phyloP scores from a whole-genome alignment of 1,140 invertebrate genomes.

The Gonioctena quinquepunctata region DNA sequence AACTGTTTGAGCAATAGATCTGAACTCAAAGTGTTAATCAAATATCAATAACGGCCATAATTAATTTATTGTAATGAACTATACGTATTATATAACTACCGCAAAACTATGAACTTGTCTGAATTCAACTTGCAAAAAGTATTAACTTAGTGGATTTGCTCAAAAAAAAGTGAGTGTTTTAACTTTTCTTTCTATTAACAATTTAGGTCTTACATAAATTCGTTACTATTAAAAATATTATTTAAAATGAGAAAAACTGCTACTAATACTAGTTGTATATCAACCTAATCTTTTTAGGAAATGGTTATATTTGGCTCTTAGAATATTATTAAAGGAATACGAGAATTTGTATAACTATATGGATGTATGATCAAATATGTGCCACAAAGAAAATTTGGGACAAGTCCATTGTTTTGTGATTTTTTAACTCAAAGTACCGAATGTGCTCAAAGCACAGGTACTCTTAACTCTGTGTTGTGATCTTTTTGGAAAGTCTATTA shows the following conservation, averaged over 20 bases:
- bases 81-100: constrained; percentile 37
- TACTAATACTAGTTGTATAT: constrained; percentile 12
- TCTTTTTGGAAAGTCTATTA: constrained; percentile 58
- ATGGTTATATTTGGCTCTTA: constrained; percentile 5
- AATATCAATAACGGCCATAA: constrained; percentile 47
- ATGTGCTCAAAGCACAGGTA: constrained; percentile 35
- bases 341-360: constrained; percentile 12
- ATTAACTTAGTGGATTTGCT: constrained; percentile 33
- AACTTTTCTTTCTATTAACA: constrained; percentile 27
- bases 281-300: background rate
- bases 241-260: constrained; percentile 31
- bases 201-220: constrained; percentile 24
- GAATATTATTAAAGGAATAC: constrained; percentile 13
- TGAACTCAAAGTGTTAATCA: constrained; percentile 44
- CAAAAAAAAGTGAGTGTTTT: constrained; percentile 30
- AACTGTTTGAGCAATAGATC: constrained; percentile 42
- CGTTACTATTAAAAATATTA: constrained; percentile 12
- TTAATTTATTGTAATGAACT: constrained; percentile 37
- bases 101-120: constrained; percentile 22
- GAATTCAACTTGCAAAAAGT: constrained; percentile 16
- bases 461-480: constrained; percentile 57
- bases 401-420: constrained; percentile 23
- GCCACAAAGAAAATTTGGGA: constrained; percentile 32
- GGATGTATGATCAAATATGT: constrained; percentile 35
- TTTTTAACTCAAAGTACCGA: constrained; percentile 42